A percentile compares a stretch with the other conserved stretches of the same genome.
Conservation (phyloP, 1,140 invertebrate species). For the Caenorhabditis tropicalis region DNA sequence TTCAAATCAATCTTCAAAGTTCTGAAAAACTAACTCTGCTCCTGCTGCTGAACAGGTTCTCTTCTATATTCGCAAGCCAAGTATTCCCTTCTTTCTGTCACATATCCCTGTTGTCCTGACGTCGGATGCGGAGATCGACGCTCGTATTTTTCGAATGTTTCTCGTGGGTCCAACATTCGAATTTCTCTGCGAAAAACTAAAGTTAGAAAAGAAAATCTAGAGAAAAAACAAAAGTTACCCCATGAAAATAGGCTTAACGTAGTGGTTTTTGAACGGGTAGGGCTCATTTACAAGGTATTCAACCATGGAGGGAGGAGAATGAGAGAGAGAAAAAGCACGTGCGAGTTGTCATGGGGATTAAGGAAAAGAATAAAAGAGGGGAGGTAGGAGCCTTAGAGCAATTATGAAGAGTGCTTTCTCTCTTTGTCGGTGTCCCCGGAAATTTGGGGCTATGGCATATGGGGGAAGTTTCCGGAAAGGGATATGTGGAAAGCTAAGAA, state of each 20-base stretch:
- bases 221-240: not conserved
- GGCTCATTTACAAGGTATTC: slow-evolving; percentile 6
- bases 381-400: no score
- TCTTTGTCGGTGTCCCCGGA: no score
- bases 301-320: not conserved
- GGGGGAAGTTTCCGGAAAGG: no score
- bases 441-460: no score
- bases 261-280: slow-evolving; percentile 28
- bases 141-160: slow-evolving; percentile 30
- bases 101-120: not conserved
- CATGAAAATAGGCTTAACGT: not conserved
- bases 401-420: no score
- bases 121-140: not conserved
- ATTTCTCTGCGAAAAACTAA: not conserved
- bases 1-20: not conserved
- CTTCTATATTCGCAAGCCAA: slow-evolving; percentile 3
- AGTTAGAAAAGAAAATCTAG: not conserved
- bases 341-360: not conserved
- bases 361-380: not conserved
- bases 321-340: not conserved
- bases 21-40: not conserved
- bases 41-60: not conserved
- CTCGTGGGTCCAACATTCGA: slow-evolving; percentile 3
- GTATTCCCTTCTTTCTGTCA: not conserved
- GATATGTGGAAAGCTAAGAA: no score